Conservation (phyloP, 2,113 vertebrate genomes). For the Grallaria varia region DNA sequence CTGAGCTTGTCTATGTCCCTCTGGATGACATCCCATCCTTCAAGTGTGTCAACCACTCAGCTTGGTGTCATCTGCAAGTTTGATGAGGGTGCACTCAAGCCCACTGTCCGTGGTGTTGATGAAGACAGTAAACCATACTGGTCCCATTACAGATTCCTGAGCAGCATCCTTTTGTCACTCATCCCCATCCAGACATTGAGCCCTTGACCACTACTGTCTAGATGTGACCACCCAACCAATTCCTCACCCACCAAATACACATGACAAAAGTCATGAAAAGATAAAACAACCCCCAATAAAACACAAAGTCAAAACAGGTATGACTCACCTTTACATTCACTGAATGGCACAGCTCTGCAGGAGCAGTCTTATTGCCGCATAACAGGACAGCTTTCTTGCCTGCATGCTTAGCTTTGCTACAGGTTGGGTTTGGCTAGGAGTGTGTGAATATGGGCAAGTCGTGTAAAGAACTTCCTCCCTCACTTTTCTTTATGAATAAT, state of each 20-base stretch:
- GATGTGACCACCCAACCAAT: not conserved
- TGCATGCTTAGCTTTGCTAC: not conserved
- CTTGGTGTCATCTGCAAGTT: not conserved
- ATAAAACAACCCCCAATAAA: not conserved
- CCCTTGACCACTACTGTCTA: not conserved
- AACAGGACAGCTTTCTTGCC: not conserved
- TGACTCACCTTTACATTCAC: not conserved
- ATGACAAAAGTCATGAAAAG: not conserved
- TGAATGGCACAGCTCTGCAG: not conserved
- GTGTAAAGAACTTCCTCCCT: not conserved
- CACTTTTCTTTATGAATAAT: not conserved
- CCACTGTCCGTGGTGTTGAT: not conserved
- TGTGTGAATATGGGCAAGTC: not conserved
- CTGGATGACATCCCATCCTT: not conserved
- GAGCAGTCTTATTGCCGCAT: fast-evolving
- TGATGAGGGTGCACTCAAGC: not conserved
- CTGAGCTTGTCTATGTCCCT: not conserved
- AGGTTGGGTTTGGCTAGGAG: not conserved
- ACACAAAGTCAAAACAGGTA: not conserved
- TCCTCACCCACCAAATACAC: not conserved
- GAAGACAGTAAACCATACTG: not conserved
- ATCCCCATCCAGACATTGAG: not conserved
- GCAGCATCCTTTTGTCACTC: not conserved
- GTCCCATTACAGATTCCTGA: not conserved
- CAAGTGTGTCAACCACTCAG: fast-evolving